Conservation (phyloP, 2,113 vertebrate genomes). For the Chaetodon trifascialis region DNA sequence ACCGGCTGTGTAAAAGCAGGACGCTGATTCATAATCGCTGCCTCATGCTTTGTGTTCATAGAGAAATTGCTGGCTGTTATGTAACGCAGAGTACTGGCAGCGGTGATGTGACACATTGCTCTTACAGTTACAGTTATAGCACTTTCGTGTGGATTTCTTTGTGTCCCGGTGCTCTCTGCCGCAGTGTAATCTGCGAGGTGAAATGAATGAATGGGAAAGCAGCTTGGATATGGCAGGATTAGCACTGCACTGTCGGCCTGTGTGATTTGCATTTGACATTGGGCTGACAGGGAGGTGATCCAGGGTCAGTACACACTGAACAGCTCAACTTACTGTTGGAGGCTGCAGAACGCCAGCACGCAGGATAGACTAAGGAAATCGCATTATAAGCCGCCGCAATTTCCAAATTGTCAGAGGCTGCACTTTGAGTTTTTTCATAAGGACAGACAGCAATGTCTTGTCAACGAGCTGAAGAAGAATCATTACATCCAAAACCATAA, state of each 20-base stretch:
- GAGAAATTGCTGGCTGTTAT: constrained; percentile 50
- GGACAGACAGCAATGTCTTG: not conserved
- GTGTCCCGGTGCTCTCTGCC: constrained; percentile 25
- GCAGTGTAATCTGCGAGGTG: constrained; percentile 64
- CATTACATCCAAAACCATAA: constrained; percentile 62
- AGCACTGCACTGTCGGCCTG: constrained; percentile 51
- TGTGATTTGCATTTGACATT: constrained; percentile 74
- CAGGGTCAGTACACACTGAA: constrained; percentile 53
- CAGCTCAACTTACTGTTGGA: constrained; percentile 59
- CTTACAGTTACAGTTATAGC: constrained; percentile 49
- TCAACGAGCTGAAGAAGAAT: not conserved
- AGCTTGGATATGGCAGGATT: constrained; percentile 70
- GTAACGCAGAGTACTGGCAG: constrained; percentile 60
- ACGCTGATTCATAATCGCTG: constrained; percentile 56
- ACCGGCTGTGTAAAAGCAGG: constrained; percentile 37
- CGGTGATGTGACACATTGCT: constrained; percentile 43
- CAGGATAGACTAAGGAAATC: constrained; percentile 3
- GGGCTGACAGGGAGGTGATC: constrained; percentile 65
- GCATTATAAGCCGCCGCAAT: constrained; percentile 1
- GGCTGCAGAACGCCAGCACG: not conserved
- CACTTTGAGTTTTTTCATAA: not conserved
- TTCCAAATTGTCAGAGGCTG: constrained; percentile 27
- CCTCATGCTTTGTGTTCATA: constrained; percentile 54
- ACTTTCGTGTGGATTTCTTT: constrained; percentile 28
- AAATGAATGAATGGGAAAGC: constrained; percentile 64